Base-by-base conservation (phyloP, 2,113 vertebrate species). In the Saccopteryx bilineata region DNA sequence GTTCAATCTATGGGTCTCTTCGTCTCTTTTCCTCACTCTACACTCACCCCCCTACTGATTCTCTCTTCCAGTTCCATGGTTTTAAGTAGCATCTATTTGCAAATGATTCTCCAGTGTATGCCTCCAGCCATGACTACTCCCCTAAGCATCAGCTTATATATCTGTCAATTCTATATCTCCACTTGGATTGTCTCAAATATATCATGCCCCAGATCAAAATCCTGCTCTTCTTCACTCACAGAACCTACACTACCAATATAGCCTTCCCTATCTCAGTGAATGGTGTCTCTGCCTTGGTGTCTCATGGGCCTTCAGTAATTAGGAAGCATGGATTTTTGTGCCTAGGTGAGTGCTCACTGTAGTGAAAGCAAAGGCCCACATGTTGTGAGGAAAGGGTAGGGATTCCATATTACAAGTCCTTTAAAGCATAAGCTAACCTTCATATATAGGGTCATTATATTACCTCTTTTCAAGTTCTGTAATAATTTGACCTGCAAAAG, bases 381-480 rank as follows among this genome's bases (percentile, higher is more conserved):
- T 76, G 5, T 90, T 76, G 10, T 46, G 28, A 78, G 48, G 56
- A 96, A 93, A 90, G 75, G 71, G 28, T 31, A 46, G 74, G 52
- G n/a, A 85, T 9, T 91, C 26, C 33, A 31, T 87, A 39, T 68
- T 84, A 68, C 48, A 60, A 87, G 83, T 86, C 39, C 48, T 95
- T 69, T 90, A 68, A 95, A 74, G 68, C 61, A 66, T 46, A 79
- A 71, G 19, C 87, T 96, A 93, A 78, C 91, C 60, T 71, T 95
- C 56, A 80, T 46, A 75, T 71, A 5, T 82, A 68, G 33, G 76
- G 82, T 88, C 75, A 79, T 91, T 95, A 24, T 7, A n/a, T 71
- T 97, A 72, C 66, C 80, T 92, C 79, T 91, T 91, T 96, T 89
- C 63, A 93, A 89, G 78, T 83, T 96, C 90, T 75, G 24, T 87